Evolutionary conservation across 2,797 vertebrate species (phyloP).

Genomic region (Leucoraja ocellata): DNA sequence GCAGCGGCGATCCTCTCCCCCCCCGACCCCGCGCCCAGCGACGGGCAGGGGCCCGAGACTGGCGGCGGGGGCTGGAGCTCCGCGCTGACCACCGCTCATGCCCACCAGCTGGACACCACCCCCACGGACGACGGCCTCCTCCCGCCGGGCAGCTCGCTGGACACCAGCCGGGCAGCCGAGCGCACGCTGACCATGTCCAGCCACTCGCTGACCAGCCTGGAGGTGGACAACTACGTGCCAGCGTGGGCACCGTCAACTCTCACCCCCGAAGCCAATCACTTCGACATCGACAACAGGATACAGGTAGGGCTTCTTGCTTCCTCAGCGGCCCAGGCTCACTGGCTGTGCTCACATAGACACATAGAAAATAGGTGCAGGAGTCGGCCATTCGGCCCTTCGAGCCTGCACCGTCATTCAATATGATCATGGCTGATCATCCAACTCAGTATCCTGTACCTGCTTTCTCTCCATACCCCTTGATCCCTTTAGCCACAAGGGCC

Average conservation of each 20-base stretch:
- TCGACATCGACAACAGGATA: constrained; percentile 79
- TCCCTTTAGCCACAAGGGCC: too few species aligned
- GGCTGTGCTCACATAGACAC: too few species aligned
- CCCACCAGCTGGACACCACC: constrained; percentile 50
- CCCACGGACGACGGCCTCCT: constrained; percentile 51
- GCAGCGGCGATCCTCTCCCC: background rate
- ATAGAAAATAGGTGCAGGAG: too few species aligned
- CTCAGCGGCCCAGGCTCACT: too few species aligned
- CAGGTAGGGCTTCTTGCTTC: constrained; percentile 59
- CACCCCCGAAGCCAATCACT: constrained; percentile 53
- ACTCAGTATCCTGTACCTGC: too few species aligned
- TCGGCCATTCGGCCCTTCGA: too few species aligned
- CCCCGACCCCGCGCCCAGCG: background rate
- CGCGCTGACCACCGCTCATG: background rate
- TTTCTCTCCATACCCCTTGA: too few species aligned
- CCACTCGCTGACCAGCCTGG: constrained; percentile 55
- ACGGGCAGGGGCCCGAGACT: background rate
- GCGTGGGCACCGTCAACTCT: constrained; percentile 51
- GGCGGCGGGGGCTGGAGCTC: background rate
- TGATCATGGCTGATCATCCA: too few species aligned
- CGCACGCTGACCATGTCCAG: constrained; percentile 46
- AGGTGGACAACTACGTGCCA: constrained; percentile 57
- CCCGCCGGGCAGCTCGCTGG: constrained; percentile 49
- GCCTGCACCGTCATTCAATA: too few species aligned
- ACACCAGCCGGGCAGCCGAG: constrained; percentile 46